Evolutionary conservation across 2,888 invertebrate genomes (phyloP), one percentile per base, ranked within the genome.

Genomic region (Sinohyriopsis cumingii): DNA sequence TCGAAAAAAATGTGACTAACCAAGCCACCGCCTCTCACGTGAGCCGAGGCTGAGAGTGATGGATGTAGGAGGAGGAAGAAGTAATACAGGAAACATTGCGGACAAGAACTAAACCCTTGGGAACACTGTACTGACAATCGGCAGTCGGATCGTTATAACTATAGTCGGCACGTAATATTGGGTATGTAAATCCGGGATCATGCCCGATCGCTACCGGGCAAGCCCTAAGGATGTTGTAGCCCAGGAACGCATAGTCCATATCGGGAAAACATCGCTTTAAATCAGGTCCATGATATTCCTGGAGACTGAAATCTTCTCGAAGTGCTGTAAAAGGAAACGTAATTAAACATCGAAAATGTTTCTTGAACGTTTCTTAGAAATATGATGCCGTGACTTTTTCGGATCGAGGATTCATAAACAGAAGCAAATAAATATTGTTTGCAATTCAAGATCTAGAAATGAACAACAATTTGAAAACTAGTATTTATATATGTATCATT

Each of bases 111-210:
- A 65, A 25, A 28, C 73, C 73, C 24, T 57, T 59, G 22, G 65
- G 73, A 18, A 70, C 61, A 53, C 57, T 63, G 60, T 45, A 65
- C n/a, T 57, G 18, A 28, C 57, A 65, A n/a, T 65, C 67, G 3
- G 20, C n/a, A 55, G 56, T 59, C 24, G 53, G 59, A 0, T 33
- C 28, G 15, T 24, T 65, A 25, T 59, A 57, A 28, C 59, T 45
- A 55, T 76, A 72, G 59, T 74, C 70, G 4, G 72, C 70, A 18
- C 24, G 15, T 59, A 76, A 76, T 19, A 76, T 76, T 12, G 76
- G 76, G 25, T 60, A 67, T 2, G 73, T 76, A 56, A 74, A 76
- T 9, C 76, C 73, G 20, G 76, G 76, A 45, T 76, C 76, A 59
- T 74, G 73, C n/a, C 73, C 73, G 19, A 56, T 45, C 20, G 72